A percentile compares a stretch with the other conserved stretches of the same genome.
These are phyloP conservation scores for Pseudotriccus pelzelni DNA, from an alignment of 2,797 vertebrate species.

Conservation along the genomic window DNA sequence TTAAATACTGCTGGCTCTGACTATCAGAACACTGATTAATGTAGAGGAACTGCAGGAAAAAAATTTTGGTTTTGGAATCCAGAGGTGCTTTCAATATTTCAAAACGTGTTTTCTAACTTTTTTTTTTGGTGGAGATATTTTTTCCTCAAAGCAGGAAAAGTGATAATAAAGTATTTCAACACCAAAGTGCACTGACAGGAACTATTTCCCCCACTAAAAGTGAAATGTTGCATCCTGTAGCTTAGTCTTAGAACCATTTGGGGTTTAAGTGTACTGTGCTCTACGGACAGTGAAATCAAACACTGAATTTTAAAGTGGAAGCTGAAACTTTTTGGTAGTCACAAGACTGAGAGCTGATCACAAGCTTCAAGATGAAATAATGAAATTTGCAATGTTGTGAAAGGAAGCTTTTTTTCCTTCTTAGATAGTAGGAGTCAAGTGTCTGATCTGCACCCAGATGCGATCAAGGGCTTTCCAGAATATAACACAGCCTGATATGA, in stretches of 20 bases:
- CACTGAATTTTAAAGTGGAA: not conserved
- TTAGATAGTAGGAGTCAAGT: not conserved
- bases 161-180: not conserved
- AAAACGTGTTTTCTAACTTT: not conserved
- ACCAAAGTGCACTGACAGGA: not conserved
- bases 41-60: not conserved
- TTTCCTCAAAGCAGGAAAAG: not conserved
- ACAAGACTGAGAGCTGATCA: not conserved
- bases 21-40: not conserved
- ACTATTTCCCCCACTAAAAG: not conserved
- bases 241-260: not conserved
- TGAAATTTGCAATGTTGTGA: not conserved
- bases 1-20: not conserved
- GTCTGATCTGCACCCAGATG: not conserved
- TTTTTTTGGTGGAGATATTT: not conserved
- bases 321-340: not conserved
- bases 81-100: not conserved
- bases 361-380: not conserved
- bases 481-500: not conserved
- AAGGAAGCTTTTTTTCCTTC: not conserved
- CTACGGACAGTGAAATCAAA: not conserved
- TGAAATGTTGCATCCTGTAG: not conserved
- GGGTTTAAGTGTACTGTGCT: not conserved
- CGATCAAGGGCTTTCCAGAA: conserved; percentile 19
- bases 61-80: not conserved